Conservation (phyloP, 1,140 invertebrate genomes). For the Drosophila kepulauana region DNA sequence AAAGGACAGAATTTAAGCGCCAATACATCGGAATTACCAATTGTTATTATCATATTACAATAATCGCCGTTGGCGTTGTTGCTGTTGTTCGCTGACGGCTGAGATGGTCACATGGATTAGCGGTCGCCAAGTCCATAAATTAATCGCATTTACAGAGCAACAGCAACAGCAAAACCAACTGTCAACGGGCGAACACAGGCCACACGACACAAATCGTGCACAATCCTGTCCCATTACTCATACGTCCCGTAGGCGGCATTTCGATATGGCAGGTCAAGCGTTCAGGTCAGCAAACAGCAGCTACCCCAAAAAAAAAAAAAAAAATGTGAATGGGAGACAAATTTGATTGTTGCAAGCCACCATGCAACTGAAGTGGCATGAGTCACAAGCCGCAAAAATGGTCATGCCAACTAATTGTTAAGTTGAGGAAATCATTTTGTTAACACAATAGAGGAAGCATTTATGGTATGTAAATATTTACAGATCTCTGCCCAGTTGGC, state of each 20-base stretch:
- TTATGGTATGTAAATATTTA: constrained; percentile 53
- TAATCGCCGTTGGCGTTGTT: not conserved
- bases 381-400: constrained; percentile 17
- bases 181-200: constrained; percentile 9
- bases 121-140: constrained; percentile 27
- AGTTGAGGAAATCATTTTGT: constrained; percentile 39
- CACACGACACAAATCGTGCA: constrained; percentile 45
- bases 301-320: constrained; percentile 4
- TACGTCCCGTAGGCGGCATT: constrained; percentile 37
- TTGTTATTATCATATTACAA: constrained; percentile 9
- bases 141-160: constrained; percentile 17
- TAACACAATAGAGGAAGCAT: constrained; percentile 49
- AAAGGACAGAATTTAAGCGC: constrained; percentile 19
- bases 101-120: constrained; percentile 19
- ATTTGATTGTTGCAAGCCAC: constrained; percentile 20
- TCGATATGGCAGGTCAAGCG: constrained; percentile 28
- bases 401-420: not conserved
- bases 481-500: constrained; percentile 55
- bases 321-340: constrained; percentile 40
- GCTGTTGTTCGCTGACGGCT: not conserved
- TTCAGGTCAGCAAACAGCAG: constrained; percentile 23
- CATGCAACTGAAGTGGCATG: constrained; percentile 16
- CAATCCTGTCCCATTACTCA: constrained; percentile 35
- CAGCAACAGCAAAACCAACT: constrained; percentile 3
- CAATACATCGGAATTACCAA: constrained; percentile 25